These are phyloP conservation scores for Corythornis vintsioides DNA, from an alignment of 2,113 vertebrate genomes.

Conservation along the genomic window DNA sequence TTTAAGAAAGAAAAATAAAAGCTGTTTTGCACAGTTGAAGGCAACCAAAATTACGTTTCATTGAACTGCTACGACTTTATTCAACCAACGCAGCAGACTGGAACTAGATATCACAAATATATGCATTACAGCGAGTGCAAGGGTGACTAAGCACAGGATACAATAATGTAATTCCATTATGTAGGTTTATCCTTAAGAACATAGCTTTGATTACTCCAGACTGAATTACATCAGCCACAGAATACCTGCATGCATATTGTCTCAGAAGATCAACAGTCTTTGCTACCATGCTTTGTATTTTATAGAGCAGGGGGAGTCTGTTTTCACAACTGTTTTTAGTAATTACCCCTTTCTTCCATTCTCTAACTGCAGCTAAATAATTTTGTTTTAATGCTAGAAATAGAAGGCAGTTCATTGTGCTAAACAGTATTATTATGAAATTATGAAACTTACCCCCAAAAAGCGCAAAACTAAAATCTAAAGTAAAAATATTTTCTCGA, in stretches of 20 bases:
- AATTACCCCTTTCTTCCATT: background rate
- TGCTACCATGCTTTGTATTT: background rate
- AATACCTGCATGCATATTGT: background rate
- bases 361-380: background rate
- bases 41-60: background rate
- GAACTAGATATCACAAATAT: slow-evolving; percentile 20
- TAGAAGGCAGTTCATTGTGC: background rate
- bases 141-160: slow-evolving; percentile 43
- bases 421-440: fast-evolving
- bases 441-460: background rate
- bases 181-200: slow-evolving; percentile 34
- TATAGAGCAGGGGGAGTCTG: background rate
- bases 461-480: fast-evolving
- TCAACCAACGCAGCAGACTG: slow-evolving; percentile 13
- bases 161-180: slow-evolving; percentile 1
- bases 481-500: fast-evolving
- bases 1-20: background rate
- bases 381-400: background rate
- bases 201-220: slow-evolving; percentile 44
- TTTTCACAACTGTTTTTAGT: background rate
- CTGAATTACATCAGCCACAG: slow-evolving; percentile 45
- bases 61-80: background rate
- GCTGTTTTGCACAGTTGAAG: background rate
- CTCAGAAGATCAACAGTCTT: background rate
- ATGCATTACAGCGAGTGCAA: background rate